Percentiles rank a stretch among this genome's conserved stretches.
phyloP scores from a whole-genome alignment of 92 coral and sea anemone species.

The Phenganax marumi region DNA sequence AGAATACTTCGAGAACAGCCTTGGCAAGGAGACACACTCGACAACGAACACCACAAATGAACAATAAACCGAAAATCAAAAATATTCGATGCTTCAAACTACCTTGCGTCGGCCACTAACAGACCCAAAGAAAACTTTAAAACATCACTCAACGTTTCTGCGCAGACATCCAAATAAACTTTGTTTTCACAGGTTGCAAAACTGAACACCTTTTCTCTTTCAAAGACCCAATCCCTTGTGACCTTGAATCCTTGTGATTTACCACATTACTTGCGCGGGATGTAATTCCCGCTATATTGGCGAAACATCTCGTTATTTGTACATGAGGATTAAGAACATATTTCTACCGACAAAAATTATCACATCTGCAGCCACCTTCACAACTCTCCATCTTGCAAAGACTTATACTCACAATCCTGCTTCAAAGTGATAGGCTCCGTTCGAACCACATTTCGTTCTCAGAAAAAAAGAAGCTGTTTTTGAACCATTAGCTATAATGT shows the following conservation, averaged over 20 bases:
- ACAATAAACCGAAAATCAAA: too few species aligned
- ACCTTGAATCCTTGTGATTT: slow-evolving; percentile 38
- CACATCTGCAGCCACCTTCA: background rate
- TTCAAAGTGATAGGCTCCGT: background rate
- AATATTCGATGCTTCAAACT: background rate
- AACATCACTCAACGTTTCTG: slow-evolving; percentile 12
- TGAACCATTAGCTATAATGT: too few species aligned
- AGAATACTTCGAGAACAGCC: too few species aligned
- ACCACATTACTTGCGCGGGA: slow-evolving; percentile 50
- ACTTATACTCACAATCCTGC: background rate
- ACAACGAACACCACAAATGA: too few species aligned
- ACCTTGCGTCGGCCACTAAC: background rate
- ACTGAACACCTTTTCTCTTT: slow-evolving; percentile 27
- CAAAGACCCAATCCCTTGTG: slow-evolving; percentile 32
- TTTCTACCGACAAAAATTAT: slow-evolving; percentile 31
- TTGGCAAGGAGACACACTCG: too few species aligned
- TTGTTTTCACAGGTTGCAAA: slow-evolving; percentile 39
- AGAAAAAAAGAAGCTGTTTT: background rate
- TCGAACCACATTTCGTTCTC: background rate
- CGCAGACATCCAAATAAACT: slow-evolving; percentile 42
- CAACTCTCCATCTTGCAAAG: background rate
- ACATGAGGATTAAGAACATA: background rate
- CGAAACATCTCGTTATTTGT: slow-evolving; percentile 48
- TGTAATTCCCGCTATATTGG: slow-evolving; percentile 52
- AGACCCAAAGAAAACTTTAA: background rate